Evolutionary conservation across 2,888 invertebrate species (phyloP).

Genomic region (Dicyrtomina minuta): DNA sequence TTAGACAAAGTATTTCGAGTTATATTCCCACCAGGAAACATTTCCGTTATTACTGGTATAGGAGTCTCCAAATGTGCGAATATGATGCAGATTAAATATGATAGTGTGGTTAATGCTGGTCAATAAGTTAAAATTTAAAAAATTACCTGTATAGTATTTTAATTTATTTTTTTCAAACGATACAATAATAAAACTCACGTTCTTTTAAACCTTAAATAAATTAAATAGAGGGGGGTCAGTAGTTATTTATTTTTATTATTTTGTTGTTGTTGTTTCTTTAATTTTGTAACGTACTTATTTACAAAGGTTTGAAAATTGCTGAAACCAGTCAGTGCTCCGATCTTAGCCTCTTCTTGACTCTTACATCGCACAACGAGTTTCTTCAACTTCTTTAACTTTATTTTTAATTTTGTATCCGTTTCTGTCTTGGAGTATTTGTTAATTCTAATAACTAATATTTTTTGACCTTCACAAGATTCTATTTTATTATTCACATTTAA

Average conservation of each 20-base stretch:
- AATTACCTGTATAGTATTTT: too few relatives aligned
- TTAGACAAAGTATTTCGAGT: constrained; percentile 49
- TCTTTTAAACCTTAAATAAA: too few relatives aligned
- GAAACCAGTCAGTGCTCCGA: not conserved
- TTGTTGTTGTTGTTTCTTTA: too few relatives aligned
- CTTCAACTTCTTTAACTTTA: constrained; percentile 38
- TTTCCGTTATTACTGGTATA: constrained; percentile 45
- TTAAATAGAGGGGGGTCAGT: too few relatives aligned
- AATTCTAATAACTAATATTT: constrained; percentile 39
- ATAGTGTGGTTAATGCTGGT: too few relatives aligned
- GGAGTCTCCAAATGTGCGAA: constrained; percentile 47
- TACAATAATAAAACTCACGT: too few relatives aligned
- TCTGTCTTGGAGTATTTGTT: constrained; percentile 38
- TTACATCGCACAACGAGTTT: constrained; percentile 33
- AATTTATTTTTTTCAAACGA: too few relatives aligned
- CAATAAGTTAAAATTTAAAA: too few relatives aligned
- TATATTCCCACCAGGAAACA: constrained; percentile 46
- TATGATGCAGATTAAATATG: constrained; percentile 47
- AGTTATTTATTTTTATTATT: too few relatives aligned
- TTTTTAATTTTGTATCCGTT: constrained; percentile 34
- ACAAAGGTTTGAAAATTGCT: constrained; percentile 17
- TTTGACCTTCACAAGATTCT: constrained; percentile 35
- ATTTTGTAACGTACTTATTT: constrained; percentile 5
- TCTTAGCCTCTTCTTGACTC: not conserved
- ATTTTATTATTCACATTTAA: constrained; percentile 38